Evolutionary conservation across 35 echinoderm and acorn worm species (phyloP).

Genomic region (Chiridota heheva): DNA sequence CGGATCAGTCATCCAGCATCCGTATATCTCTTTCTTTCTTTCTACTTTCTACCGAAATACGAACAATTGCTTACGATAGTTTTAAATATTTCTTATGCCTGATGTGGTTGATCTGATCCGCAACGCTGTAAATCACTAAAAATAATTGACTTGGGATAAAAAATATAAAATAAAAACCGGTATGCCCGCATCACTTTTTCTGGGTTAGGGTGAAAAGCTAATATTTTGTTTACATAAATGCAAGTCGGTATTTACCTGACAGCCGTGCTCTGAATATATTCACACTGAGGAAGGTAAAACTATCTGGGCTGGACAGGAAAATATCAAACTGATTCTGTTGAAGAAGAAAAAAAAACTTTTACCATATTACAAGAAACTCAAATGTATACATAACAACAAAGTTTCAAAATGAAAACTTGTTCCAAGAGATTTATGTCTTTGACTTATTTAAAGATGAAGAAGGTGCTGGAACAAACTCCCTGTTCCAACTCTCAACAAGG

Average conservation of each 20-base stretch:
- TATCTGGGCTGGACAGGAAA: slow-evolving; percentile 83
- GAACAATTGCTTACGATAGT: too few species aligned
- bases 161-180: not conserved
- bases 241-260: slow-evolving; percentile 54
- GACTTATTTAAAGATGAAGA: too few species aligned
- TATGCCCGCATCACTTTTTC: not conserved
- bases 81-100: too few species aligned
- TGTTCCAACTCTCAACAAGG: too few species aligned
- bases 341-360: not conserved
- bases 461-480: too few species aligned
- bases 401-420: not conserved
- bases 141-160: not conserved
- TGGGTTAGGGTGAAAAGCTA: not conserved
- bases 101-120: too few species aligned
- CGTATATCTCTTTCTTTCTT: too few species aligned
- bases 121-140: too few species aligned
- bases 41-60: too few species aligned
- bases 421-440: not conserved
- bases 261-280: slow-evolving; percentile 70
- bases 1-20: too few species aligned
- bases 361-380: not conserved
- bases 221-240: not conserved
- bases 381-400: not conserved
- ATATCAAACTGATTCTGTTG: slow-evolving; percentile 83
- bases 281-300: slow-evolving; percentile 74